Conservation (phyloP, 2,888 invertebrate species). For the Leucophenga montana region DNA sequence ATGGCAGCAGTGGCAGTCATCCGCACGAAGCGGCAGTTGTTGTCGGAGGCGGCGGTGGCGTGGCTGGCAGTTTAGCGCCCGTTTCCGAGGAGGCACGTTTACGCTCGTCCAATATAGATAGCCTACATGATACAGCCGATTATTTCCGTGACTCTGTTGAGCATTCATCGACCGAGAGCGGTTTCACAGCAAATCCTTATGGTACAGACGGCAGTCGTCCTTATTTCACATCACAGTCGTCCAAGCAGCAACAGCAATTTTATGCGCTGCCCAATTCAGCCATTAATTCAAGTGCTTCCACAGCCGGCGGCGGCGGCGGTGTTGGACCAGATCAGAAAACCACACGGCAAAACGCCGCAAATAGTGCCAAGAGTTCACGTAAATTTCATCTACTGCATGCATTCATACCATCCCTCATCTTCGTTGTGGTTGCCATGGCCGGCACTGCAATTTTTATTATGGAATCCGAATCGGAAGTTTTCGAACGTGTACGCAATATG, state of each 20-base stretch:
- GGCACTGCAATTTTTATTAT: conserved; percentile 81
- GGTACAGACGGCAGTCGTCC: conserved; percentile 44
- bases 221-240: conserved; percentile 39
- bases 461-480: conserved; percentile 84
- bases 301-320: conserved; percentile 6
- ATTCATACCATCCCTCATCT: conserved; percentile 84
- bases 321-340: conserved; percentile 33
- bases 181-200: conserved; percentile 72
- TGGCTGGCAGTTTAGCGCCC: conserved; percentile 76
- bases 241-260: conserved; percentile 42
- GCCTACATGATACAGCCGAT: conserved; percentile 73
- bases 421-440: conserved; percentile 81
- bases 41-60: conserved; percentile 40
- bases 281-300: conserved; percentile 59
- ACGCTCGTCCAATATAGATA: conserved; percentile 67
- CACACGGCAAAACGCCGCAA: conserved; percentile 55
- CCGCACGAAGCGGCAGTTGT: conserved; percentile 47
- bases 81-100: conserved; percentile 78
- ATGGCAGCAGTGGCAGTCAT: conserved; percentile 76
- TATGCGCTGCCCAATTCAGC: conserved; percentile 59
- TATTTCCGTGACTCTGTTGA: conserved; percentile 82
- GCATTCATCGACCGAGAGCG: conserved; percentile 87
- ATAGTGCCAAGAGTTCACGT: conserved; percentile 71
- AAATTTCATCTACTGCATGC: conserved; percentile 81
- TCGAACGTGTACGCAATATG: conserved; percentile 80